phyloP scores from a whole-genome alignment of 1,140 invertebrate genomes.

The Teleopsis dalmanni region DNA sequence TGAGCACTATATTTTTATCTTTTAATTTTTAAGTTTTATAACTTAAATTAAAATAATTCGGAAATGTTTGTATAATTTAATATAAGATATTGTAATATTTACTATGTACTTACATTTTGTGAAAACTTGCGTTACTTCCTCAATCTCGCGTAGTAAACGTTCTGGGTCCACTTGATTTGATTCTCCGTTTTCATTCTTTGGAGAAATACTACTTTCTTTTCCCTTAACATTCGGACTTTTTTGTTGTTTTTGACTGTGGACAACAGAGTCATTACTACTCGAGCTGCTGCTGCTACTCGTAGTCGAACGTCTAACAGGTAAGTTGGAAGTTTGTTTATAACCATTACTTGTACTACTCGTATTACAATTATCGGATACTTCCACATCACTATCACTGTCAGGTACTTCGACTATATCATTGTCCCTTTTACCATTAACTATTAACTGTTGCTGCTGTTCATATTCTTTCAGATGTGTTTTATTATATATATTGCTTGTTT shows the following conservation, averaged over 20 bases:
- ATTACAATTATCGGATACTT: constrained; percentile 8
- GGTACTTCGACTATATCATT: constrained; percentile 12
- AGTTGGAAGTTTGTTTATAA: neutral
- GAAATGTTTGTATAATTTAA: too few species aligned
- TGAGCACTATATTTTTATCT: too few species aligned
- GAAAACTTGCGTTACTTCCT: constrained; percentile 13
- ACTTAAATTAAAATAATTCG: too few species aligned
- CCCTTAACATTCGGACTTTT: neutral
- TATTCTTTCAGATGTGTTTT: neutral
- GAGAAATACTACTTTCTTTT: neutral
- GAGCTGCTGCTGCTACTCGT: neutral
- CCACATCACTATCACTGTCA: constrained; percentile 13
- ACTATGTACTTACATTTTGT: constrained; percentile 13
- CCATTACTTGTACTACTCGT: constrained; percentile 8
- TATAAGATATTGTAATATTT: neutral
- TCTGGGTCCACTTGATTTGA: constrained; percentile 9
- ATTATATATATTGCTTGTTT: neutral
- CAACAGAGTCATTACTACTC: too few species aligned
- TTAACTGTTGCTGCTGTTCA: neutral
- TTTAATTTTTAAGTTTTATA: too few species aligned
- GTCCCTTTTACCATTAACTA: constrained; percentile 6
- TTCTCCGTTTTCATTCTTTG: constrained; percentile 1
- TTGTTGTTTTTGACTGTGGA: neutral
- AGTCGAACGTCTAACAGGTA: too few species aligned
- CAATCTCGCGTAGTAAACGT: constrained; percentile 15